Conservation (phyloP, 2,113 vertebrate species). For the Proterorhinus semilunaris region DNA sequence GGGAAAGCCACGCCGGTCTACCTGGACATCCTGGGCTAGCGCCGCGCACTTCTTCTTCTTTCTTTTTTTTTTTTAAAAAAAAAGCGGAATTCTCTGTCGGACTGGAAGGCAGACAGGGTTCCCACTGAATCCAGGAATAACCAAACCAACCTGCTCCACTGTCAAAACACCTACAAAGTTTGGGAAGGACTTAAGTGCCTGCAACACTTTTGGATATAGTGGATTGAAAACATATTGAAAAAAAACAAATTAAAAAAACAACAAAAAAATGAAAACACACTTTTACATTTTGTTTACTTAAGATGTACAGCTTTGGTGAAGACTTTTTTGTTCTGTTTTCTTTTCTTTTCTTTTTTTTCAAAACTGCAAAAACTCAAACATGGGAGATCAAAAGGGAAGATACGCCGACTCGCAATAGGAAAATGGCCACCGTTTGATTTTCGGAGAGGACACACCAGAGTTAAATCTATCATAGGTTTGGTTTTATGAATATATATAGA, state of each 20-base stretch:
- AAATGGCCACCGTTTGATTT: constrained; percentile 61
- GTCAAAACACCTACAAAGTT: constrained; percentile 77
- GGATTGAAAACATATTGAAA: constrained; percentile 74
- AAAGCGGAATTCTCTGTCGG: constrained; percentile 39
- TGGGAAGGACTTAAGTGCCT: constrained; percentile 84
- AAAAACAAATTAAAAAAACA: constrained; percentile 15
- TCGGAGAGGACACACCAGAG: constrained; percentile 62
- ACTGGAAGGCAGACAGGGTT: constrained; percentile 54
- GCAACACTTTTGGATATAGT: constrained; percentile 83
- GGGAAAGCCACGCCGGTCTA: constrained; percentile 82
- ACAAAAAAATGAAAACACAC: constrained; percentile 51
- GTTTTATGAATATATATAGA: constrained; percentile 78
- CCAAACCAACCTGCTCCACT: constrained; percentile 81
- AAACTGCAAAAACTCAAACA: constrained; percentile 71
- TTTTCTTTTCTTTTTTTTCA: constrained; percentile 53
- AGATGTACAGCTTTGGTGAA: constrained; percentile 79
- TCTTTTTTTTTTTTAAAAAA: too few species aligned
- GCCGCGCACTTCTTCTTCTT: not conserved
- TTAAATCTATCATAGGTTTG: constrained; percentile 72
- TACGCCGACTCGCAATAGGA: constrained; percentile 39
- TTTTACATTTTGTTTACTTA: constrained; percentile 84
- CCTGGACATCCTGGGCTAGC: constrained; percentile 83
- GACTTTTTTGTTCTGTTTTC: constrained; percentile 55
- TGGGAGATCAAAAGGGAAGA: constrained; percentile 41
- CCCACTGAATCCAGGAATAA: constrained; percentile 77